Base-by-base conservation (phyloP, 1,140 invertebrate species). In the Asobara japonica region DNA sequence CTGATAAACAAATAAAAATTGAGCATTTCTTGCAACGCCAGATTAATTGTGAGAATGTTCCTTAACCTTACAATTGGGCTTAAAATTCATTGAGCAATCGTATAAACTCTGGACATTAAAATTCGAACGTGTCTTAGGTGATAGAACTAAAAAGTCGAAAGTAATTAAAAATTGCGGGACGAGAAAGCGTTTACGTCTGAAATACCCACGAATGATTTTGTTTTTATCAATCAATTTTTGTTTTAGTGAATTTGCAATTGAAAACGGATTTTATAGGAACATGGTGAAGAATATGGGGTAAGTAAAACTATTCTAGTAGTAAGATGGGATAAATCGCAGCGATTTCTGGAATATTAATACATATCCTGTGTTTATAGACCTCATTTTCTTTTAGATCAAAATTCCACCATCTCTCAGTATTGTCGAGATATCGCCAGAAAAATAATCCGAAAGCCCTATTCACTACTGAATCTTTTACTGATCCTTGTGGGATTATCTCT, bases 151-250 rank as follows among this genome's bases (percentile, higher is more conserved):
- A 41, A 31, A 51, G 36, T 16, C 38, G 41, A 69, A 31, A 25
- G 65, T 30, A 64, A 70, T 33, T 33, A 74, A 62, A 64, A 66
- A 41, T 66, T 56, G 31, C 60, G 61, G 68, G 65, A 61, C 65
- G 61, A 70, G 51, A 62, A 69, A 69, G 62, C 66, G 56, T 48
- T 45, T 38, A 30, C 62, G 29, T 74, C 48, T 48, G 25, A 30
- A 70, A 18, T 13, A 38, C 5, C 13, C 36, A 36, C 64, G 27
- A 41, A 51, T 27, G 33, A 62, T 20, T 60, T 27, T n/a, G n/a
- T n/a, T 13, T 48, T 36, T 6, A 36, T 36, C 11, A 11, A 36
- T 36, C 31, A 36, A 51, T 16, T 10, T 60, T 20, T 22, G 2
- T 31, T 27, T 56, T 11, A 56, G 51, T 56, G 22, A 20, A 33